Evolutionary conservation across 2,113 vertebrate species (phyloP).

Genomic region (Dicrurus megarhynchus): DNA sequence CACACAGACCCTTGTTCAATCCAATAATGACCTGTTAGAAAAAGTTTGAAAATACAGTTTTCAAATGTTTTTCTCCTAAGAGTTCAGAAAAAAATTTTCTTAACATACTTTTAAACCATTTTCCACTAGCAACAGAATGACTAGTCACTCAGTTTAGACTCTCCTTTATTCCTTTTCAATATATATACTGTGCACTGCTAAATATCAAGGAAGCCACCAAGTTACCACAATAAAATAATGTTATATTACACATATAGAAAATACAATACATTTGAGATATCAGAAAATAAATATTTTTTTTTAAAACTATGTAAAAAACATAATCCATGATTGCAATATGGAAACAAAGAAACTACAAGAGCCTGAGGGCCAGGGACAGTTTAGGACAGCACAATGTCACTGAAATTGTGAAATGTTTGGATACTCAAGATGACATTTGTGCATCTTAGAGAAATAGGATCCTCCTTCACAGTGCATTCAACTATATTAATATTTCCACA

Average conservation of each 20-base stretch:
- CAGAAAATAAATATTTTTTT: constrained; percentile 27
- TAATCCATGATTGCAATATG: constrained; percentile 35
- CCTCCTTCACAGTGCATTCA: background rate
- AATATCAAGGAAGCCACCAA: background rate
- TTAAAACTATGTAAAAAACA: rapidly evolving
- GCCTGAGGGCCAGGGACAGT: background rate
- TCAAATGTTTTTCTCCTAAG: background rate
- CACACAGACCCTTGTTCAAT: background rate
- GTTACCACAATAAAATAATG: background rate
- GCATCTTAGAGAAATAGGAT: background rate
- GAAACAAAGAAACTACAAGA: constrained; percentile 48
- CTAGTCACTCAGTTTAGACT: background rate
- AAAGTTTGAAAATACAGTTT: background rate
- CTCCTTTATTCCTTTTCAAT: background rate
- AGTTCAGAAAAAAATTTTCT: background rate
- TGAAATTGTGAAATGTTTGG: background rate
- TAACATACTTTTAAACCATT: background rate
- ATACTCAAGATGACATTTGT: background rate
- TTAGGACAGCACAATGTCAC: background rate
- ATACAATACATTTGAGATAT: constrained; percentile 22
- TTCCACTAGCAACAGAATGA: background rate
- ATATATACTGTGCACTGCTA: background rate
- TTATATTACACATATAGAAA: background rate
- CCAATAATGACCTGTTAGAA: background rate
- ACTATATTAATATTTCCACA: background rate